Evolutionary conservation across 1,140 invertebrate species (phyloP), one percentile per base, ranked within the genome.

Genomic region (Drosophila bipectinata): DNA sequence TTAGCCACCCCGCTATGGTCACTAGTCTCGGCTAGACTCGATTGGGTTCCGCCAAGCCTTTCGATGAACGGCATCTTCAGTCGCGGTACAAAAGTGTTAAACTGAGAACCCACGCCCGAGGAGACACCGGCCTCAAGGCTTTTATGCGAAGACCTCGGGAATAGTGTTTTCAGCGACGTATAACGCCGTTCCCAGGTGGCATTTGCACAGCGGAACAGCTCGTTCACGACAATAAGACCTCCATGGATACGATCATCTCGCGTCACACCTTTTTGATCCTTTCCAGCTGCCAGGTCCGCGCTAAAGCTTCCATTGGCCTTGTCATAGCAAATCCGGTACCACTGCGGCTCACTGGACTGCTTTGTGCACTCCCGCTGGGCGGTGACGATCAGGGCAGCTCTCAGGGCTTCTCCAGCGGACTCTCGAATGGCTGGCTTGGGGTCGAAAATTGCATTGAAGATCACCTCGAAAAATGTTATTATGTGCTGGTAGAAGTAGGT

Each of bases 401-500:
- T 93, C 3, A 99, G 91, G 2, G 98, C 98, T 83, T 98, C 97
- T 0, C 98, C 97, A 7, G 98, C 98, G 5, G 96, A 96, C 92
- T 99, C 97, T 52, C 98, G 93, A 63, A 99, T 97, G 12, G 95
- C 94, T n/a, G 96, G 95, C 92, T 99, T 99, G 0, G 97, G 95
- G 93, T 99, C 98, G 61, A 96, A 94, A 30, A 99, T 95, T 2
- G 97, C 97, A 82, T 96, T 96, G 79, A 99, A 98, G 63, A 99
- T 99, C 37, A 97, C 94, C 66, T 99, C 98, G 92, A 99, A 99
- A 92, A 99, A 99, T 49, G 96, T 96, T 14, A 97, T 97, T 0
- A 99, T 97, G 94, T 99, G 97, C 93, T 99, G 98, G 91, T 99
- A 99, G 92, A 99, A 99, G 92, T 98, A 99, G 12, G 98, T 99